phyloP scores from a whole-genome alignment of 2,797 vertebrate species.

The Rhabdophis nuchalis region DNA sequence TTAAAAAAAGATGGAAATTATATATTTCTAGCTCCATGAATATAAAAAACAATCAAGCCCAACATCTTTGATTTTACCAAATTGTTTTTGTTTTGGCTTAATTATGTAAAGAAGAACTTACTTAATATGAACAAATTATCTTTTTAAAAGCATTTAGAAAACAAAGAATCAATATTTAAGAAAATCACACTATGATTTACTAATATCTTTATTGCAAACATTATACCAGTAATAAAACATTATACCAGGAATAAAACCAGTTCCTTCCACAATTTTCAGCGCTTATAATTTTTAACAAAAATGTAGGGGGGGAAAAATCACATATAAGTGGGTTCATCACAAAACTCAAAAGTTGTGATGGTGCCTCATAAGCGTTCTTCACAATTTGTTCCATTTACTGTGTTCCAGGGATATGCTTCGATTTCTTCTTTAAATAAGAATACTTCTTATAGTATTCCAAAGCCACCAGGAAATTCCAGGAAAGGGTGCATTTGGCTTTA shows the following conservation, averaged over 20 bases:
- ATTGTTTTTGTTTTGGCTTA: not conserved
- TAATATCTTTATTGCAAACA: conserved; percentile 75
- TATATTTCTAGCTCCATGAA: not conserved
- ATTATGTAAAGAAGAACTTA: conserved; percentile 21
- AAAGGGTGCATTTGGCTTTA: not conserved
- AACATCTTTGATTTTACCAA: not conserved
- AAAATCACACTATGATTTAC: conserved; percentile 66
- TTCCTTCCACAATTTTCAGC: conserved; percentile 62
- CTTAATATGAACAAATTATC: not conserved
- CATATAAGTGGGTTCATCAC: conserved; percentile 57
- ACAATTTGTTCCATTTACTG: conserved; percentile 48
- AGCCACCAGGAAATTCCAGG: not conserved
- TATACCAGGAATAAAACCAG: conserved; percentile 68
- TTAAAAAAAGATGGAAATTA: not conserved
- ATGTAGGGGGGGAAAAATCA: conserved; percentile 45
- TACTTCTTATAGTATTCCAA: not conserved
- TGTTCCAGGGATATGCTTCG: conserved; percentile 40
- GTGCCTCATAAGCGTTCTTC: conserved; percentile 49
- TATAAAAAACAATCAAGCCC: not conserved
- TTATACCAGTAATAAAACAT: conserved; percentile 72
- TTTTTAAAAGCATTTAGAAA: not conserved
- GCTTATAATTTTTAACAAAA: conserved; percentile 58
- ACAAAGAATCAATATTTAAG: conserved; percentile 33
- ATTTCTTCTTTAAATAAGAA: conserved; percentile 29
- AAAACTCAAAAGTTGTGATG: conserved; percentile 37